These are phyloP conservation scores for Drosophila neutralis DNA, from an alignment of 2,888 invertebrate species.

Conservation along the genomic window DNA sequence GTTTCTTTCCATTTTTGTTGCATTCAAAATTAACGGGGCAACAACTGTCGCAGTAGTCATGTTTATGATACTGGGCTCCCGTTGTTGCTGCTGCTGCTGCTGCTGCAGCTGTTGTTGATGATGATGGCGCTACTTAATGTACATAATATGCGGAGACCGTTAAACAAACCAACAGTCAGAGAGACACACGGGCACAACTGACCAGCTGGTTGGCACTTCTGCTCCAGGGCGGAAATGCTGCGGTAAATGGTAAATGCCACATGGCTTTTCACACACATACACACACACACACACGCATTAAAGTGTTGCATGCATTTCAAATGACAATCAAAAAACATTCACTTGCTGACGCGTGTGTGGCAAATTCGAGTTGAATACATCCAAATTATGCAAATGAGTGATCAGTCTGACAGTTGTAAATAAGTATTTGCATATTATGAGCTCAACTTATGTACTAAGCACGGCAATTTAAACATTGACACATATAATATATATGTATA, in stretches of 20 bases:
- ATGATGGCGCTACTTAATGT: slow-evolving; percentile 61
- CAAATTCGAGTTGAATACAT: not conserved
- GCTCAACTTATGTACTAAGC: not conserved
- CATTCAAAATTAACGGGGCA: slow-evolving; percentile 44
- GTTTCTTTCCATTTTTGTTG: slow-evolving; percentile 12
- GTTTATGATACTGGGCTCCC: slow-evolving; percentile 63
- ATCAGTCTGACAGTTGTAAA: not conserved
- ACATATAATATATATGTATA: not conserved
- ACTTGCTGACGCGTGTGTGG: not conserved
- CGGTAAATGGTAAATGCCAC: slow-evolving; percentile 45
- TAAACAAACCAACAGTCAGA: slow-evolving; percentile 36
- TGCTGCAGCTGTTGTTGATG: slow-evolving; percentile 19
- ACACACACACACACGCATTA: slow-evolving; percentile 1
- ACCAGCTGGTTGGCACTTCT: slow-evolving; percentile 49
- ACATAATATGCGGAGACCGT: slow-evolving; percentile 56
- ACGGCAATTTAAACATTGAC: not conserved
- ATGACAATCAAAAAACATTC: slow-evolving; percentile 25
- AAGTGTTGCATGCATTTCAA: slow-evolving; percentile 29
- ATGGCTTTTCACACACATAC: slow-evolving; percentile 27
- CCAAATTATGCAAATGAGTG: not conserved
- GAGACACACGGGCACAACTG: slow-evolving; percentile 29
- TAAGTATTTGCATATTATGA: not conserved
- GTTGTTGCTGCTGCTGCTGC: slow-evolving; percentile 21
- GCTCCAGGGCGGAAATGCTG: slow-evolving; percentile 54
- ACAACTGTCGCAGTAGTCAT: slow-evolving; percentile 51